phyloP scores from a whole-genome alignment of 2,797 vertebrate species.

The Pipistrellus pygmaeus region DNA sequence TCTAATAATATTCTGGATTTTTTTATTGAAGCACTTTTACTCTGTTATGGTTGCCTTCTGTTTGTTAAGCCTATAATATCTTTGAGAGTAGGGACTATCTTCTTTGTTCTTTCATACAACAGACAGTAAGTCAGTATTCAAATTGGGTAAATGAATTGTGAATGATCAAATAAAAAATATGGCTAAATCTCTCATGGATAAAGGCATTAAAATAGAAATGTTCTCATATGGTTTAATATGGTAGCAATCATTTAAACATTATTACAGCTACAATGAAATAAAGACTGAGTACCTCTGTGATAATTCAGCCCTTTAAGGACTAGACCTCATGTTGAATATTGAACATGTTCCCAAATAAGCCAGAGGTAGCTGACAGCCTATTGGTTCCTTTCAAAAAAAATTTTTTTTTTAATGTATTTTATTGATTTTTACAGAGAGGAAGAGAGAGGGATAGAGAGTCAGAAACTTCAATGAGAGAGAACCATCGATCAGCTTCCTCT shows the following conservation, averaged over 20 bases:
- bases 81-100: background rate
- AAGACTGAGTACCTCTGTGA: background rate
- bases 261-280: background rate
- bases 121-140: slow-evolving; percentile 15
- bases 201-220: background rate
- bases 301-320: background rate
- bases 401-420: too few relatives aligned
- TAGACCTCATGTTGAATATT: background rate
- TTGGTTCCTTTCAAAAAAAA: background rate
- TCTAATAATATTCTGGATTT: background rate
- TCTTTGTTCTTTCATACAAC: background rate
- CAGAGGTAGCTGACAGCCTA: background rate
- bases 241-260: slow-evolving; percentile 21
- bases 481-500: too few relatives aligned
- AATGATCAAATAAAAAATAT: slow-evolving; percentile 1
- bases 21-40: slow-evolving; percentile 56
- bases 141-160: background rate
- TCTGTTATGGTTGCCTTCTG: background rate
- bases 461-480: too few relatives aligned
- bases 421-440: too few relatives aligned
- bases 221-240: slow-evolving; percentile 33
- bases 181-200: background rate
- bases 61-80: background rate
- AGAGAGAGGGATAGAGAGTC: too few relatives aligned
- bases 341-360: background rate